Base-by-base conservation (phyloP, 35 echinoderm and acorn worm genomes). In the Apostichopus japonicus region DNA sequence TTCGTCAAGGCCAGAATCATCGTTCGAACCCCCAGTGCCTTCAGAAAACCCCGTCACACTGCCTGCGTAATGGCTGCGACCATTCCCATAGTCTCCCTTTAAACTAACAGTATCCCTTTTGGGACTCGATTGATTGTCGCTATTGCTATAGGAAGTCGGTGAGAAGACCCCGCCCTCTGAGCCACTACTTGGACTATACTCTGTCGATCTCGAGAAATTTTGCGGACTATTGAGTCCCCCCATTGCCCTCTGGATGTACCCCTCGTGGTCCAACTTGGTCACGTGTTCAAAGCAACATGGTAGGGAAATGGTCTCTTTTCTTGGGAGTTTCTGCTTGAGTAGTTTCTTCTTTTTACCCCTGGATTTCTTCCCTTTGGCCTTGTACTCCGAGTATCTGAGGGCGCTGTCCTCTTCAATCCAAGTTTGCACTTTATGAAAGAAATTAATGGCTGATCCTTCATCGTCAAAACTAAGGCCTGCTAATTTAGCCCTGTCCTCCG, bases 241-340 rank as follows among this genome's bases (percentile, higher is more conserved):
- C 78, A 86, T 88, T 57, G 72, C 77, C 54, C 92, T 91, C 79
- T 94, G 87, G 1, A 96, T 58, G 72, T 94, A 93, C 33, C 61
- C 93, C 22, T 98, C 95, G 53, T 95, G 93, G 65, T 99, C 97
- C 8, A 99, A 81, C 72, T 94, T 91, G 3, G 97, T 99, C 77
- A 99, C 92, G 80, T 99, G 97, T 95, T 99, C 97, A 77, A 99
- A 99, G 77, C 93, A 93, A 90, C 97, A 99, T 4, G 97, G 97
- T 25, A 94, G 92, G 13, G 97, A 99, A 77, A 99, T 99, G n/a
- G 94, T 94, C 90, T 95, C 92, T 76, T 98, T 98, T 70, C 87
- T 92, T 19, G 90, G 92, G 19, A 92, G 77, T 19, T 92, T 94
- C 10, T 89, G 79, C 70, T 96, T 99, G n/a, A 75, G 77, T 16